These are phyloP conservation scores for Branchellion lobata DNA, from an alignment of 2,888 invertebrate genomes.

Conservation along the genomic window DNA sequence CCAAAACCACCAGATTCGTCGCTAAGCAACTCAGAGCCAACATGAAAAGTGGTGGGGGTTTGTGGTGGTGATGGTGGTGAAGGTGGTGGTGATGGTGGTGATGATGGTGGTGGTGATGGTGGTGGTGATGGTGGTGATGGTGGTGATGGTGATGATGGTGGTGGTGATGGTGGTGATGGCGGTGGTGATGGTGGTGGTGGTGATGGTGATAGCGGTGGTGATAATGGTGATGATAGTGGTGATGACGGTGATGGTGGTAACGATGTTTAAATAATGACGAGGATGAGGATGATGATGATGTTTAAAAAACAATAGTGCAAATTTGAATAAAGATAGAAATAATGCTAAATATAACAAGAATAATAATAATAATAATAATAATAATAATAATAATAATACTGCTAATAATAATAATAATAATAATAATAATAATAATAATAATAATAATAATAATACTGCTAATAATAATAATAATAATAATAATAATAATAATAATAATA, in stretches of 20 bases:
- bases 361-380: no score
- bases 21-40: conserved; percentile 13
- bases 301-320: background rate
- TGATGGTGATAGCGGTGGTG: conserved; percentile 6
- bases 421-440: no score
- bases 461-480: no score
- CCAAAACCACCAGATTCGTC: conserved; percentile 15
- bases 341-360: no score
- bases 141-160: background rate
- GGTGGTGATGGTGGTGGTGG: background rate
- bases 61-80: conserved; percentile 23
- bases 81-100: background rate
- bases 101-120: conserved; percentile 19
- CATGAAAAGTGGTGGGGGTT: background rate
- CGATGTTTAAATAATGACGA: background rate
- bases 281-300: background rate
- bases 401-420: no score
- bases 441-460: no score
- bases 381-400: no score
- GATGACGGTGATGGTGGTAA: no score
- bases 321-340: no score
- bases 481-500: no score
- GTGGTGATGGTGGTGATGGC: background rate
- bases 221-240: background rate
- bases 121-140: background rate